Conservation (phyloP, 2,888 invertebrate genomes). For the Drosophila gaucha region DNA sequence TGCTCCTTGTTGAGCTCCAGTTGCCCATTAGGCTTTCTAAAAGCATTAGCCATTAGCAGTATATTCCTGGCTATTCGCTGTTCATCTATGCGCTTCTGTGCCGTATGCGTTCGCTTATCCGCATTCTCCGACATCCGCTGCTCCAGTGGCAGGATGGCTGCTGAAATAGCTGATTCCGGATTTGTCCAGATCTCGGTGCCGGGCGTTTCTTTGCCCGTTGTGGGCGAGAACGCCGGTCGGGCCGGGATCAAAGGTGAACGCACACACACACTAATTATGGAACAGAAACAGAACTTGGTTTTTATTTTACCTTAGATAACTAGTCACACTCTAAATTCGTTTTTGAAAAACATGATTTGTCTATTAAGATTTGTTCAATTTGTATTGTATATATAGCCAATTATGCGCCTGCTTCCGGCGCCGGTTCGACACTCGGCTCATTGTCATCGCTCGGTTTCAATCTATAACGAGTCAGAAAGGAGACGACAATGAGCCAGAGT, state of each 20-base stretch:
- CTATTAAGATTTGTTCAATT: conserved; percentile 5
- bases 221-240: conserved; percentile 89
- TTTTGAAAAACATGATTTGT: conserved; percentile 44
- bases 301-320: conserved; percentile 45
- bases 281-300: conserved; percentile 50
- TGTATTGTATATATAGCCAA: conserved; percentile 1
- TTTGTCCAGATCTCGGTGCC: conserved; percentile 90
- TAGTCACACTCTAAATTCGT: conserved; percentile 70
- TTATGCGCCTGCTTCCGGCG: conserved; percentile 17
- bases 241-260: conserved; percentile 93
- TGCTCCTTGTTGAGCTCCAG: conserved; percentile 24
- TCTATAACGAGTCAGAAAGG: conserved; percentile 78
- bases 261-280: conserved; percentile 88
- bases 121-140: conserved; percentile 82
- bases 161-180: conserved; percentile 84
- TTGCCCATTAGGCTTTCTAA: conserved; percentile 55
- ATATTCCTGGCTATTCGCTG: conserved; percentile 87
- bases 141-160: conserved; percentile 65
- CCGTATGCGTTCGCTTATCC: conserved; percentile 87
- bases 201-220: conserved; percentile 82
- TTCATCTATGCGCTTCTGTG: conserved; percentile 88
- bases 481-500: conserved; percentile 77
- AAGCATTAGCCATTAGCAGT: conserved; percentile 80
- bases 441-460: conserved; percentile 75
- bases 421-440: conserved; percentile 62